A percentile compares a stretch with the other conserved stretches of the same genome.
phyloP scores from a whole-genome alignment of 2,797 vertebrate species.

The Coregonus ussuriensis region DNA sequence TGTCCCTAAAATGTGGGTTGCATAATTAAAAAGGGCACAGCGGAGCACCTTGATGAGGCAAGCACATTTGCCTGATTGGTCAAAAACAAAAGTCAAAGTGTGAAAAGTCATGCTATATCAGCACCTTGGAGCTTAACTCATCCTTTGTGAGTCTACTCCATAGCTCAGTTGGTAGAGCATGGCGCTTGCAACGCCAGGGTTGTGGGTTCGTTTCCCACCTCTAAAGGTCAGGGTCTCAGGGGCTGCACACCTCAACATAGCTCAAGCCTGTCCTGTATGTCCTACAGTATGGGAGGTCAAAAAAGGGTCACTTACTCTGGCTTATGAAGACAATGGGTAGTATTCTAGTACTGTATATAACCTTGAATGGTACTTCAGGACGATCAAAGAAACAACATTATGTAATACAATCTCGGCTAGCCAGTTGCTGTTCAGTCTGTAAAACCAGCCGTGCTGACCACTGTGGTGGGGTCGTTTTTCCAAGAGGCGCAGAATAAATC shows the following conservation, averaged over 20 bases:
- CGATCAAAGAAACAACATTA: background rate
- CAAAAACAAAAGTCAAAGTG: slow-evolving; percentile 53
- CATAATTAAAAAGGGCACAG: slow-evolving; percentile 75
- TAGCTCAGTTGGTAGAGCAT: background rate
- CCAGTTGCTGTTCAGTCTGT: background rate
- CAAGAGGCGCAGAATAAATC: background rate
- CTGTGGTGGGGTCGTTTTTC: background rate
- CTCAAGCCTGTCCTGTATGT: background rate
- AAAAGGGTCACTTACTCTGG: no score
- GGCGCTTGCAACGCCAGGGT: no score
- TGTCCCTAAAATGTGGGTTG: slow-evolving; percentile 66
- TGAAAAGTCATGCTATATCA: background rate
- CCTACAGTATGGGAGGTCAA: background rate
- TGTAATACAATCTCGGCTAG: background rate
- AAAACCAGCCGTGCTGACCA: background rate
- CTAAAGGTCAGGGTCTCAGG: background rate
- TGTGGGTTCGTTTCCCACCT: background rate
- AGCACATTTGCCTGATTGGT: slow-evolving; percentile 17
- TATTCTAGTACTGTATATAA: background rate
- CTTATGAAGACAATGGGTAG: background rate
- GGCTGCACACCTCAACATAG: background rate
- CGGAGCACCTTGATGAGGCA: slow-evolving; percentile 62
- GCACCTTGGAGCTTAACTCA: background rate
- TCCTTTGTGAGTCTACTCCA: background rate
- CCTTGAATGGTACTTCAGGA: background rate